Evolutionary conservation across 2,888 invertebrate genomes (phyloP), one percentile per base, ranked within the genome.

Genomic region (Pelosia muscerda): DNA sequence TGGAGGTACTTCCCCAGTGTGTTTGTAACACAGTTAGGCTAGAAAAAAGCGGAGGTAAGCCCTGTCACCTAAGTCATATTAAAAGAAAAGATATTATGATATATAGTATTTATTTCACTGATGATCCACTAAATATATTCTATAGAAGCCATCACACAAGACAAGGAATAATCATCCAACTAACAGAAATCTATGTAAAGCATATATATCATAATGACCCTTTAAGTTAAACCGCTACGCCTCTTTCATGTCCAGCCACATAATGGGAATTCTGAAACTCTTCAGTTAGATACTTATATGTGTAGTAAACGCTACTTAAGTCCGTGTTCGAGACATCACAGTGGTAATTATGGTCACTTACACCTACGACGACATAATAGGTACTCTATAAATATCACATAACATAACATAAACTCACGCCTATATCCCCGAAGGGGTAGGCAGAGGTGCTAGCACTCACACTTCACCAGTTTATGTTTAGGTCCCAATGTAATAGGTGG

Each of bases 181-280:
- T 38, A 68, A 66, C 63, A 56, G 54, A 71, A 59, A 65, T 34
- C 15, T 57, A 63, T 68, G 59, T 68, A 81, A 83, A 81, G 79
- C 82, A 80, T 76, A 79, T 78, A 73, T 75, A 67, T 71, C 75
- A 78, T 82, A 81, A 83, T 82, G 84, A 81, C 78, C 77, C 73
- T 73, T 71, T 23, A 70, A 75, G 74, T 72, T 72, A 66, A 72
- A 70, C 76, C 70, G 75, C 74, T 86, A 84, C 89, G 88, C 90
- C 90, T 81, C 74, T 88, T 88, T 83, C 89, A 77, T 90, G 90
- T 90, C 78, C 69, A 62, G 73, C 72, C 72, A 76, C 84, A 74
- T 90, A 87, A 90, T 86, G 85, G 87, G 74, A 71, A 81, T 83
- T 79, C 81, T 72, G 68, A 72, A 76, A 77, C 77, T 75, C 72